Percentiles rank a stretch among this genome's conserved stretches.
These are phyloP conservation scores for Cremastinae sp. DNA, from an alignment of 2,888 invertebrate genomes.

Conservation along the genomic window DNA sequence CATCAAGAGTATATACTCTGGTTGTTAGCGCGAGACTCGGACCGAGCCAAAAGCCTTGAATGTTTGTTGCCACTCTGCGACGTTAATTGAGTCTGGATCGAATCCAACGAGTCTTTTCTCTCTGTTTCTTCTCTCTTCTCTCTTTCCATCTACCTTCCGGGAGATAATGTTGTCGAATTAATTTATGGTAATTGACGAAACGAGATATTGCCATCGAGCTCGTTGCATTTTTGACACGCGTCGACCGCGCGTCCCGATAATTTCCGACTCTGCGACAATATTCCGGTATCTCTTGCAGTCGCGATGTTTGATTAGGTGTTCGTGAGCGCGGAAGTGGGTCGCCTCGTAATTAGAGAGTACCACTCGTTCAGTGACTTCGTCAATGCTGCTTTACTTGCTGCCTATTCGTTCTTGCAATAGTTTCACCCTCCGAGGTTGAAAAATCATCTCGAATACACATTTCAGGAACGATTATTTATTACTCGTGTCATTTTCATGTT, in stretches of 20 bases:
- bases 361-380: slow-evolving; percentile 40
- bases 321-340: slow-evolving; percentile 59
- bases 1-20: slow-evolving; percentile 15
- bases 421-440: not conserved
- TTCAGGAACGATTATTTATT: slow-evolving; percentile 8
- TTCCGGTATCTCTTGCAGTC: slow-evolving; percentile 36
- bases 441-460: slow-evolving; percentile 5
- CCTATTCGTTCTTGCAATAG: slow-evolving; percentile 33
- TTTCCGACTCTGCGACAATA: slow-evolving; percentile 28
- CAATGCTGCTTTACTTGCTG: slow-evolving; percentile 38
- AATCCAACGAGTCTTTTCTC: slow-evolving; percentile 19
- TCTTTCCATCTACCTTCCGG: not conserved
- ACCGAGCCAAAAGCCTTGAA: slow-evolving; percentile 46
- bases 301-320: slow-evolving; percentile 59
- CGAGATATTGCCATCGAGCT: slow-evolving; percentile 40
- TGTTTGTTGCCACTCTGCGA: slow-evolving; percentile 44
- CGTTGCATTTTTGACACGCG: slow-evolving; percentile 58
- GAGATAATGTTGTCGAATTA: slow-evolving; percentile 50
- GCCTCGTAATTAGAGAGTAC: slow-evolving; percentile 58
- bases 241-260: slow-evolving; percentile 57
- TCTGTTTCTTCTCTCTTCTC: not conserved
- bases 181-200: slow-evolving; percentile 45
- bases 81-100: slow-evolving; percentile 50
- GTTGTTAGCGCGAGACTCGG: slow-evolving; percentile 22
- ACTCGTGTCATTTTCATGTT: too few relatives aligned